Base-by-base conservation (phyloP, 2,797 vertebrate genomes). In the Sebastiscus albofasciatus region DNA sequence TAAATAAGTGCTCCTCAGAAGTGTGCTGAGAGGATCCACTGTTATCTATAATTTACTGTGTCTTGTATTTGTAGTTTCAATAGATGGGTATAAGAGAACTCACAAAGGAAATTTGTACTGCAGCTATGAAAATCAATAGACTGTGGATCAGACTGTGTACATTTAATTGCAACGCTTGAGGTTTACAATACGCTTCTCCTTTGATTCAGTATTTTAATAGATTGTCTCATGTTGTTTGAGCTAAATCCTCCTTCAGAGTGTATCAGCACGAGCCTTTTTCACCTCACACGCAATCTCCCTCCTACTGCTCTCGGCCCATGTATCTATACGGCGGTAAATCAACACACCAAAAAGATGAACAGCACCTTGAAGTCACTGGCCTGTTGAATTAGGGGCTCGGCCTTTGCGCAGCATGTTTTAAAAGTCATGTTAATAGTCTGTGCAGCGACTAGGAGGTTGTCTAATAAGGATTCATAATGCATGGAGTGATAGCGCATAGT, bases 381-480 rank as follows among this genome's bases (percentile, higher is more conserved):
- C 65, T 14, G 16, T 54, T 77, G 75, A 82, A 84, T 79, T 67
- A 52, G 71, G n/a, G n/a, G 68, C 65, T 29, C 33, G 62, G 75
- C 46, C 74, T 68, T 31, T 31, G 79, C 26, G 10, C 58, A 72
- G 59, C 75, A 59, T 65, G 67, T 87, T 83, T 79, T 72, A 81
- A 87, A 89, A 86, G 69, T 49, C 81, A 74, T 69, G 49, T 81
- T 81, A 88, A 74, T 79, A 65, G 65, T 33, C 75, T 82, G 85
- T 56, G 76, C 71, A 36, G 49, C 27, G 74, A 80, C 77, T 49
- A 70, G 58, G 71, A 55, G 80, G 42, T 69, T 60, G 77, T 87
- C 82, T 87, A 90, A 90, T 89, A 83, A 72, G 80, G 79, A 87
- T 85, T 92, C 89, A 88, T 88, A 93, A 90, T 87, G 72, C 87